Conservation (phyloP, 2,888 invertebrate species). For the Lepidocyrtoides sp. region DNA sequence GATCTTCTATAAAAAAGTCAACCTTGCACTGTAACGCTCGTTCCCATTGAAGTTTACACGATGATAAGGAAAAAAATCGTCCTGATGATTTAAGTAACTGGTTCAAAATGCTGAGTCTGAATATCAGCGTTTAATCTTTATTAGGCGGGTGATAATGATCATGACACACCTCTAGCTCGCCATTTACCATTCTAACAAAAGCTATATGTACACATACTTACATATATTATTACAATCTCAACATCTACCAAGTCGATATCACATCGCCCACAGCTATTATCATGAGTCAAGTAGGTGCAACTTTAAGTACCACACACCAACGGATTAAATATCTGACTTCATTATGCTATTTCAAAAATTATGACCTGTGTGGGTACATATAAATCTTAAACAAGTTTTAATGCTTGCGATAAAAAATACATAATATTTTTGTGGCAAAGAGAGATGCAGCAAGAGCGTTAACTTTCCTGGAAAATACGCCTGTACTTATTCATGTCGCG, state of each 20-base stretch:
- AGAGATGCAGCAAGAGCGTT: background rate
- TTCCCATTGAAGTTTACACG: conserved; percentile 9
- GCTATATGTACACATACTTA: background rate
- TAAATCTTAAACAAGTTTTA: conserved; percentile 53
- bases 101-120: conserved; percentile 61
- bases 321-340: conserved; percentile 17
- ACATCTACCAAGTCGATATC: conserved; percentile 31
- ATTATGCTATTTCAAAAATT: conserved; percentile 48
- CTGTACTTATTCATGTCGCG: conserved; percentile 8
- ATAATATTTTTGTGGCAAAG: background rate
- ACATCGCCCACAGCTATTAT: conserved; percentile 54
- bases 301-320: conserved; percentile 55
- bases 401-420: conserved; percentile 8
- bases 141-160: conserved; percentile 74
- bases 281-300: conserved; percentile 66
- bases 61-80: conserved; percentile 18
- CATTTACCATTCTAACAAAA: conserved; percentile 3
- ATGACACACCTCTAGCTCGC: conserved; percentile 68
- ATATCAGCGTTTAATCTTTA: conserved; percentile 74
- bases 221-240: conserved; percentile 6
- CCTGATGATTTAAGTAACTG: conserved; percentile 68
- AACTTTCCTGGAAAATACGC: conserved; percentile 38
- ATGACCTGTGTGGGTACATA: conserved; percentile 38
- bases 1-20: conserved; percentile 59
- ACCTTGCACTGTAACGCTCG: conserved; percentile 5